Evolutionary conservation across 2,888 invertebrate species (phyloP).

Genomic region (Spodoptera picta): DNA sequence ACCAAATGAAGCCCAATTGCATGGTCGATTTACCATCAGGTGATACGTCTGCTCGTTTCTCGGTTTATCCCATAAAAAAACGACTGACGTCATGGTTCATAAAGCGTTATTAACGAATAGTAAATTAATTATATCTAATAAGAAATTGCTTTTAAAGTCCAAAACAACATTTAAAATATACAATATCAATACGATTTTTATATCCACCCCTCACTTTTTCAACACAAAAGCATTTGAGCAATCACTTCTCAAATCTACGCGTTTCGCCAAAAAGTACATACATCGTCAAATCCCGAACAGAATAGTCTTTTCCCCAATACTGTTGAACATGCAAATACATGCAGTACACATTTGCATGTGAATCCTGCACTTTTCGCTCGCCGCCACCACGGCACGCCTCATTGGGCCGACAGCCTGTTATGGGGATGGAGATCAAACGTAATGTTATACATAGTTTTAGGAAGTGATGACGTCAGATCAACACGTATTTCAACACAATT

Average conservation of each 20-base stretch:
- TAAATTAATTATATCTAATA: too few species aligned
- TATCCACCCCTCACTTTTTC: too few species aligned
- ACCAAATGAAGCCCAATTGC: too few species aligned
- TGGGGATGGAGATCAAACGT: conserved; percentile 9
- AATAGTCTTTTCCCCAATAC: conserved; percentile 43
- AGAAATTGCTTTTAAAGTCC: too few species aligned
- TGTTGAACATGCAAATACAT: conserved; percentile 66
- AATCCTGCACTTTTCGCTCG: conserved; percentile 65
- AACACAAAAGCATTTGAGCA: conserved; percentile 3
- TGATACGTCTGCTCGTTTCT: too few species aligned
- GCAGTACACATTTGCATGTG: conserved; percentile 64
- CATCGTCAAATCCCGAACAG: conserved; percentile 33
- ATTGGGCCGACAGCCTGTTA: conserved; percentile 33
- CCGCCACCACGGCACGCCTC: conserved; percentile 41
- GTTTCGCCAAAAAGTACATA: conserved; percentile 18
- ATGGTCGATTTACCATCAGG: too few species aligned
- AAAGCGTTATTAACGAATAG: too few species aligned
- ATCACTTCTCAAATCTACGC: conserved; percentile 15
- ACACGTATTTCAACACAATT: too few species aligned
- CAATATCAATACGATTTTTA: too few species aligned
- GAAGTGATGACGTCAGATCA: not conserved
- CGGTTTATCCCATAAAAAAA: too few species aligned
- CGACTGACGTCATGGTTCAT: too few species aligned
- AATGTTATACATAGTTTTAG: not conserved
- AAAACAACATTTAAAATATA: too few species aligned